Conservation (phyloP, 53 echinoderm and acorn worm species). For the Arbacia lixula region DNA sequence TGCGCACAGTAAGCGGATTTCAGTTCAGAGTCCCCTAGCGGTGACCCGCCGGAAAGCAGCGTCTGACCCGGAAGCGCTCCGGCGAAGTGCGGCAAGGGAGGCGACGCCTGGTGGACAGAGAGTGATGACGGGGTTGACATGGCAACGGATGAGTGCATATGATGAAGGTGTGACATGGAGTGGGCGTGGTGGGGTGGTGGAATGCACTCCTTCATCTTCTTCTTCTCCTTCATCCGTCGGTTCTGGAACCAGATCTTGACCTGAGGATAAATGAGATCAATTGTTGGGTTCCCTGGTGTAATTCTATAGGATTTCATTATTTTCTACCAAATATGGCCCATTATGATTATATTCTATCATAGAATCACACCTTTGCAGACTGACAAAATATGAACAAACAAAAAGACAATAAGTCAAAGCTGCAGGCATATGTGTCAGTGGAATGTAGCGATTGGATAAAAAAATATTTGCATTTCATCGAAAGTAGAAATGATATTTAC, state of each 20-base stretch:
- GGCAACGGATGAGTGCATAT: slow-evolving; percentile 54
- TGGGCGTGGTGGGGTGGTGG: slow-evolving; percentile 73
- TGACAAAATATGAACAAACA: no score
- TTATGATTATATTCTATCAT: no score
- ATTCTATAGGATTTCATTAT: neutral
- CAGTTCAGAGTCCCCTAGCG: slow-evolving; percentile 40
- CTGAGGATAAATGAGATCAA: no score
- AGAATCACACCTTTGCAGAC: no score
- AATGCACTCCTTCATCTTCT: slow-evolving; percentile 98
- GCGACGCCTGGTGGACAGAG: slow-evolving; percentile 63
- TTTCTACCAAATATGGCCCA: no score
- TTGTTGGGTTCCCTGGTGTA: no score
- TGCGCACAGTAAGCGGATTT: slow-evolving; percentile 53
- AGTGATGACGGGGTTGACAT: slow-evolving; percentile 55
- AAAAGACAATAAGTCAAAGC: no score
- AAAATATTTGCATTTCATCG: no score
- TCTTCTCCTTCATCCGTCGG: slow-evolving; percentile 98
- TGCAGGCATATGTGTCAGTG: no score
- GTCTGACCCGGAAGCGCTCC: slow-evolving; percentile 61
- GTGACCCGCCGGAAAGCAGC: slow-evolving; percentile 53
- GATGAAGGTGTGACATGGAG: slow-evolving; percentile 57
- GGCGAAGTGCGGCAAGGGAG: slow-evolving; percentile 52
- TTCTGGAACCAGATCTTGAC: slow-evolving; percentile 99
- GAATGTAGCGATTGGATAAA: no score
- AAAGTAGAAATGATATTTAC: no score